These are phyloP conservation scores for Anser cygnoides DNA, from an alignment of 2,113 vertebrate species.

Conservation along the genomic window DNA sequence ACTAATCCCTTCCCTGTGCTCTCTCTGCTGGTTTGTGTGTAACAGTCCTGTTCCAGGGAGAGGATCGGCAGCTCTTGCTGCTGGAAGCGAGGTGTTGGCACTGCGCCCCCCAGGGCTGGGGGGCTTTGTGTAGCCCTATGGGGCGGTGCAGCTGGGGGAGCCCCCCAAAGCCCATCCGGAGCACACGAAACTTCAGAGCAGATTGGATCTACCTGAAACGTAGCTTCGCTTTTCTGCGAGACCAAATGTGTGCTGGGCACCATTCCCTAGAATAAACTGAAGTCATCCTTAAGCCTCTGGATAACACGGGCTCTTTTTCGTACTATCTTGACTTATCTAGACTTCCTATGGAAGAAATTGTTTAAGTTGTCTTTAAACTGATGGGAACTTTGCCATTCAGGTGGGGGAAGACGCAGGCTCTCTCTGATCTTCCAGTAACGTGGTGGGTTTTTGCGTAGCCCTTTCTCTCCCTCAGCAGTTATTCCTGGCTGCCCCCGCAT, in stretches of 20 bases:
- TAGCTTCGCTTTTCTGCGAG: not conserved
- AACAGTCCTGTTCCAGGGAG: not conserved
- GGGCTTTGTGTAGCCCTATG: not conserved
- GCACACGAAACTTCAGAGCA: not conserved
- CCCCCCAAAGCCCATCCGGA: not conserved
- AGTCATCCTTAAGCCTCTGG: not conserved
- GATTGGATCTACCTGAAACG: not conserved
- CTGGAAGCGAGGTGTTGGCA: too few species aligned
- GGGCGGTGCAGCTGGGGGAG: not conserved
- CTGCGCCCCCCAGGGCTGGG: not conserved
- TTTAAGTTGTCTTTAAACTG: not conserved
- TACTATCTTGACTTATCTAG: not conserved
- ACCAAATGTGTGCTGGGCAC: too few species aligned
- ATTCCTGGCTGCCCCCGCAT: not conserved
- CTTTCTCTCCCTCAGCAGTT: not conserved
- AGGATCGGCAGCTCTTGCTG: not conserved
- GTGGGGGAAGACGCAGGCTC: accelerated
- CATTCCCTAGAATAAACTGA: not conserved
- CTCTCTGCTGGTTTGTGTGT: not conserved
- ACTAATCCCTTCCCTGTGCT: slow-evolving; percentile 1
- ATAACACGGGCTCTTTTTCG: not conserved
- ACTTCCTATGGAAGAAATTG: not conserved
- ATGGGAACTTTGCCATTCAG: slow-evolving; percentile 9
- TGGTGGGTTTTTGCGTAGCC: not conserved
- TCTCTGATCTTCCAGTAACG: slow-evolving; percentile 4